phyloP scores from a whole-genome alignment of 2,797 vertebrate genomes.

The Buphagus erythrorhynchus region DNA sequence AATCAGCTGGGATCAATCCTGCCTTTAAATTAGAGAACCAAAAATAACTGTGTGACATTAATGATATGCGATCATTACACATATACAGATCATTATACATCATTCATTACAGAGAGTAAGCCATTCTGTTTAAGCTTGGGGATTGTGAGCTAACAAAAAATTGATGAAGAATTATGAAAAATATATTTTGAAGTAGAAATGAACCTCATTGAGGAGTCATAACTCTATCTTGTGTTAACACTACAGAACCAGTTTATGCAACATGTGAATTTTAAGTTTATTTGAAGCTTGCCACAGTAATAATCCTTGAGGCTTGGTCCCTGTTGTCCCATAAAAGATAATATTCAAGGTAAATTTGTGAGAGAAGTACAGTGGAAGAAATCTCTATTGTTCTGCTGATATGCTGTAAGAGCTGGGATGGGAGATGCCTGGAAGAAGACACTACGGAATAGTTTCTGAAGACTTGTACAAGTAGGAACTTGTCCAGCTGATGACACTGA shows the following conservation, averaged over 20 bases:
- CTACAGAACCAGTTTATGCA: not conserved
- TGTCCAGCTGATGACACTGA: rapidly evolving
- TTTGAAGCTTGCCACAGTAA: not conserved
- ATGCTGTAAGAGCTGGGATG: not conserved
- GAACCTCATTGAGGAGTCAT: not conserved
- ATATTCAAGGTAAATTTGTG: not conserved
- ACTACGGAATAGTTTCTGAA: not conserved
- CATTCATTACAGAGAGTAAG: too few species aligned
- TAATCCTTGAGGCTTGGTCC: not conserved
- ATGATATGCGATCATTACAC: not conserved
- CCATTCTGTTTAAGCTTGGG: not conserved
- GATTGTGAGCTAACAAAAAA: not conserved
- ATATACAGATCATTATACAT: too few species aligned
- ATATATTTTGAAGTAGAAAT: not conserved
- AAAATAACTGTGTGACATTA: not conserved
- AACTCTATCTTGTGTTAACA: not conserved
- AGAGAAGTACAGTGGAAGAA: not conserved
- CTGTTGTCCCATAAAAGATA: not conserved
- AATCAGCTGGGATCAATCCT: not conserved
- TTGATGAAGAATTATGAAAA: not conserved
- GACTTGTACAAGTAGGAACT: not conserved
- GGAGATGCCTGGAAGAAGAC: not conserved
- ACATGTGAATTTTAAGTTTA: not conserved
- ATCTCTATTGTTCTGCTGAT: not conserved
- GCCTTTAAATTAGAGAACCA: not conserved